Evolutionary conservation across 2,888 invertebrate species (phyloP).

Genomic region (Parascotia fuliginaria): DNA sequence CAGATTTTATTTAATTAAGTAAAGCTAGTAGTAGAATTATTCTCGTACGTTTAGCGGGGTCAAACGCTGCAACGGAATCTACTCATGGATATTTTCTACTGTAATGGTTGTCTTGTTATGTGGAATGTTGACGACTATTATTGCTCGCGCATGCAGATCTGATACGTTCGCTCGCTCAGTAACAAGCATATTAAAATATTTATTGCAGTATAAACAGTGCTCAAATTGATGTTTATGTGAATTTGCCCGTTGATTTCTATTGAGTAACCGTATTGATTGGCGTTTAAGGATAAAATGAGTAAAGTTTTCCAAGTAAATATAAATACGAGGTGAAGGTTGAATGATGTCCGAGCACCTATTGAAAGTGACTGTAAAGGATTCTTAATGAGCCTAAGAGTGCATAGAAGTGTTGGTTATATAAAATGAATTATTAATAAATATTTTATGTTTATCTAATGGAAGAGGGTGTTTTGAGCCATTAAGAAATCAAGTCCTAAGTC

Average conservation of each 20-base stretch:
- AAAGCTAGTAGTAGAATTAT: no score
- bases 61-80: slow-evolving; percentile 45
- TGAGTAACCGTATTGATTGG: no score
- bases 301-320: not conserved
- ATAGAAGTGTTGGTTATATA: no score
- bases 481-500: no score
- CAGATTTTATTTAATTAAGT: no score
- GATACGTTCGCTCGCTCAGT: slow-evolving; percentile 46
- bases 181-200: slow-evolving; percentile 55
- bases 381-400: not conserved
- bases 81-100: slow-evolving; percentile 43
- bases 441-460: no score
- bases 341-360: not conserved
- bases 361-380: not conserved
- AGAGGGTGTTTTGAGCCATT: no score
- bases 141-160: slow-evolving; percentile 57
- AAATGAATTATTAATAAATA: no score
- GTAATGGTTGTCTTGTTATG: slow-evolving; percentile 49
- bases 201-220: slow-evolving; percentile 48
- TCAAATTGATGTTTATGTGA: slow-evolving; percentile 26
- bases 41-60: slow-evolving; percentile 39
- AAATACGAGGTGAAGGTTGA: not conserved
- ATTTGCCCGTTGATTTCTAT: slow-evolving; percentile 16
- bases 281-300: slow-evolving; percentile 5
- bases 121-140: slow-evolving; percentile 51